These are phyloP conservation scores for Synergus japonicus DNA, from an alignment of 2,888 invertebrate species.

Conservation along the genomic window DNA sequence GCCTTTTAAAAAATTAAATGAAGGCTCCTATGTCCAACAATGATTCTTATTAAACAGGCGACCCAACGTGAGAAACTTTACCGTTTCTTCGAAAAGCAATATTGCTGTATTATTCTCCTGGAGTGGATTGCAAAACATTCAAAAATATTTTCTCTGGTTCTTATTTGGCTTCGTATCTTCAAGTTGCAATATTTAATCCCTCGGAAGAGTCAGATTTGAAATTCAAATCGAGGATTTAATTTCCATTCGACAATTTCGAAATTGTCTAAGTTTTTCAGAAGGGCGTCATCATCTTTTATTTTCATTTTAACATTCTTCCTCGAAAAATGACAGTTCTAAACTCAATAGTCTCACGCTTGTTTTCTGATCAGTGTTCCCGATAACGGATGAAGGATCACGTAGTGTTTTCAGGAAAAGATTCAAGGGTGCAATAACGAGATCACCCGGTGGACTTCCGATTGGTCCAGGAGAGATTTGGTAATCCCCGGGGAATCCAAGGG, in stretches of 20 bases:
- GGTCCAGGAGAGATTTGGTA: not conserved
- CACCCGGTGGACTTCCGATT: slow-evolving; percentile 10
- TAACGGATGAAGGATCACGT: slow-evolving; percentile 8
- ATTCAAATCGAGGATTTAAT: not conserved
- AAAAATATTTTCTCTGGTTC: not conserved
- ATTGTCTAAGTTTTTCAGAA: not conserved
- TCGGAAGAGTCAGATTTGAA: too few relatives aligned
- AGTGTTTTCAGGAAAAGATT: slow-evolving; percentile 4
- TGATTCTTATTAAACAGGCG: slow-evolving; percentile 17
- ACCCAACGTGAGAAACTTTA: slow-evolving; percentile 10
- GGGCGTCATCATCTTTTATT: not conserved
- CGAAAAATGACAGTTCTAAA: slow-evolving; percentile 22
- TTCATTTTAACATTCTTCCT: not conserved
- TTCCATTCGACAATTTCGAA: not conserved
- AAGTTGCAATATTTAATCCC: not conserved
- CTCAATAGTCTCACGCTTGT: slow-evolving; percentile 15
- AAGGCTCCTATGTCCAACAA: slow-evolving; percentile 25
- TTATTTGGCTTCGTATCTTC: not conserved
- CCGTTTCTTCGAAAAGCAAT: slow-evolving; percentile 14
- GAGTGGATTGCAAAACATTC: not conserved
- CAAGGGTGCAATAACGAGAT: slow-evolving; percentile 1
- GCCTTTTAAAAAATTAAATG: slow-evolving; percentile 19
- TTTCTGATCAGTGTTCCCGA: not conserved
- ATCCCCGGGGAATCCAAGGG: not conserved
- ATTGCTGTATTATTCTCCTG: not conserved